Conservation (phyloP, 2,888 invertebrate species). For the Lasioglossum malachurum region DNA sequence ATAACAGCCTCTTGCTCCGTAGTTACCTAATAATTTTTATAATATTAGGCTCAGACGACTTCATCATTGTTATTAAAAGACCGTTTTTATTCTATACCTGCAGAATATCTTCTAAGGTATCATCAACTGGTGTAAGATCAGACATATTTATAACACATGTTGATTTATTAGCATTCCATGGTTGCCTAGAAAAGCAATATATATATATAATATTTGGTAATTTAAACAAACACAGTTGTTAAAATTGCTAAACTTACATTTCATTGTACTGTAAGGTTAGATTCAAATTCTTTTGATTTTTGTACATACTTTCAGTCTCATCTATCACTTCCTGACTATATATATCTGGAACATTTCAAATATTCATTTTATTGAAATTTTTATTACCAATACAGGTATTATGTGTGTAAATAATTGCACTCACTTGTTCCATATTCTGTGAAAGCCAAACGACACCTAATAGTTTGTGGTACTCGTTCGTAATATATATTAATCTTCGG, state of each 20-base stretch:
- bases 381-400: neutral
- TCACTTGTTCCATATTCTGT: slow-evolving; percentile 88
- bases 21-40: slow-evolving; percentile 88
- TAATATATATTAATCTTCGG: slow-evolving; percentile 85
- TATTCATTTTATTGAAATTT: neutral
- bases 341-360: slow-evolving; percentile 73
- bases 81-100: slow-evolving; percentile 77
- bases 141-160: slow-evolving; percentile 81
- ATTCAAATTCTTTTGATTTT: slow-evolving; percentile 87
- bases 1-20: slow-evolving; percentile 95
- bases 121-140: slow-evolving; percentile 81
- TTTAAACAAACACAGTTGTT: slow-evolving; percentile 6
- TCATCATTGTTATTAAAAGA: neutral
- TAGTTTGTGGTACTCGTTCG: slow-evolving; percentile 77
- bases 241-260: slow-evolving; percentile 82
- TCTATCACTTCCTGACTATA: slow-evolving; percentile 83
- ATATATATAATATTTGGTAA: slow-evolving; percentile 1
- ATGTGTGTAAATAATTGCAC: slow-evolving; percentile 66
- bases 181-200: slow-evolving; percentile 70
- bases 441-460: slow-evolving; percentile 88
- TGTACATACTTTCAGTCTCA: slow-evolving; percentile 78
- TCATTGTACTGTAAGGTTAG: slow-evolving; percentile 88
- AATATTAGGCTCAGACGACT: neutral
- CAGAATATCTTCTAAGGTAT: slow-evolving; percentile 87
- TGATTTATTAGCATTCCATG: slow-evolving; percentile 76